Evolutionary conservation across 2,113 vertebrate genomes (phyloP), one percentile per base, ranked within the genome.

Genomic region (Myotis davidii): DNA sequence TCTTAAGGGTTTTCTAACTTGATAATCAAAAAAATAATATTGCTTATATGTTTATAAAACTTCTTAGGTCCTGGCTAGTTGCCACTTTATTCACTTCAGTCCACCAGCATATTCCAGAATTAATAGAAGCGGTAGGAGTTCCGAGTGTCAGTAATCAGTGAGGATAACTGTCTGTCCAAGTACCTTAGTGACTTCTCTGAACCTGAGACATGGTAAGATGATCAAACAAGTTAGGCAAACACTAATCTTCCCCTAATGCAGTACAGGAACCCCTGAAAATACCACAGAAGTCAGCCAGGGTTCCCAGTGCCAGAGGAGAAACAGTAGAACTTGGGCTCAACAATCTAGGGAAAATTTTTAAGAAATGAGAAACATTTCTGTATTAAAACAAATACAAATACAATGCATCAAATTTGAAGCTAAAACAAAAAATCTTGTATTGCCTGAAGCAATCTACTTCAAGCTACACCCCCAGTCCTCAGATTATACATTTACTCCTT

Each of bases 311-410:
- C 52, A 42, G 39, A 70, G 32, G 45, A 82, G 37, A 73, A 88
- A 39, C 13, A 34, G 3, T 23, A 37, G 0, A 0, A n/a, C 50
- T 85, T 92, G 10, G 12, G 16, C 56, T 87, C 42, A 86, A 3
- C n/a, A 10, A 14, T 32, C 87, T 69, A 85, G 27, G 13, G 83
- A 27, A 54, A 34, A 74, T 37, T 42, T 73, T 67, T 48, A 91
- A 88, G 32, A 84, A 90, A 65, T 77, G 48, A 61, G 52, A 84
- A 95, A 52, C 23, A 77, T 77, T 34, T 92, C 29, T 93, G 5
- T 76, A 69, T 92, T 54, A 73, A 91, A 65, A 67, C 37, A 84
- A 45, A 77, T n/a, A 37, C 10, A 94, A 52, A 79, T 50, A 84
- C 3, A 52, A 10, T 34, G 8, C 67, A 18, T 85, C 50, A 64